Percentiles rank a stretch among this genome's conserved stretches.
phyloP scores from a whole-genome alignment of 2,113 vertebrate genomes.

The Centropus unirufus region DNA sequence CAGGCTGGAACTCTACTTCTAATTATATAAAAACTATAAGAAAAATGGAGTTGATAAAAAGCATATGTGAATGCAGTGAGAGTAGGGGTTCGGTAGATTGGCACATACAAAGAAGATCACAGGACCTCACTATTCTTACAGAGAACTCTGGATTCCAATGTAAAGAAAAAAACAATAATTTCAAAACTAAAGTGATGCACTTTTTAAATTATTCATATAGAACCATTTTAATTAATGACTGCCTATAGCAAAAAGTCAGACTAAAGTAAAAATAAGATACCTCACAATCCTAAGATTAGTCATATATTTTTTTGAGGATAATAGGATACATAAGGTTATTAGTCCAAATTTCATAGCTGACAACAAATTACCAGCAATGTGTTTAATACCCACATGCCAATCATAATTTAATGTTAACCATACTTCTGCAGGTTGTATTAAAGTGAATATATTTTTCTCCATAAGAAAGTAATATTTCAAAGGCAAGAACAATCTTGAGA shows the following conservation, averaged over 20 bases:
- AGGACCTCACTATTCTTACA: background rate
- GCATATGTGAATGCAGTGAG: background rate
- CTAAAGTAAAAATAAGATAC: background rate
- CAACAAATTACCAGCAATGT: too few relatives aligned
- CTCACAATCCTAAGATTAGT: background rate
- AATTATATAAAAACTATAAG: background rate
- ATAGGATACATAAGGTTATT: too few relatives aligned
- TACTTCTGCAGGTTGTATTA: background rate
- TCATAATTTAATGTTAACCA: background rate
- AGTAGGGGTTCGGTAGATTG: background rate
- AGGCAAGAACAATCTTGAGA: background rate
- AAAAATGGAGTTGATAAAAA: background rate
- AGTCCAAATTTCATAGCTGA: too few relatives aligned
- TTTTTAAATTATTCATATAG: background rate
- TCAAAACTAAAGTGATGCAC: background rate
- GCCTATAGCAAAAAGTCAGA: background rate
- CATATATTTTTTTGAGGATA: too few relatives aligned
- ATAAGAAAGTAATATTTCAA: background rate
- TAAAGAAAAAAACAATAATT: background rate
- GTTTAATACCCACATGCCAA: too few relatives aligned
- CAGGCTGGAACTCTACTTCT: background rate
- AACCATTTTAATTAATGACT: background rate
- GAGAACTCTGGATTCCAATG: background rate
- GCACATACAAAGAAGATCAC: rapidly evolving
- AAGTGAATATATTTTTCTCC: background rate